Percentiles rank a stretch among this genome's conserved stretches.
phyloP scores from a whole-genome alignment of 2,888 invertebrate genomes.

The Erynnis tages region DNA sequence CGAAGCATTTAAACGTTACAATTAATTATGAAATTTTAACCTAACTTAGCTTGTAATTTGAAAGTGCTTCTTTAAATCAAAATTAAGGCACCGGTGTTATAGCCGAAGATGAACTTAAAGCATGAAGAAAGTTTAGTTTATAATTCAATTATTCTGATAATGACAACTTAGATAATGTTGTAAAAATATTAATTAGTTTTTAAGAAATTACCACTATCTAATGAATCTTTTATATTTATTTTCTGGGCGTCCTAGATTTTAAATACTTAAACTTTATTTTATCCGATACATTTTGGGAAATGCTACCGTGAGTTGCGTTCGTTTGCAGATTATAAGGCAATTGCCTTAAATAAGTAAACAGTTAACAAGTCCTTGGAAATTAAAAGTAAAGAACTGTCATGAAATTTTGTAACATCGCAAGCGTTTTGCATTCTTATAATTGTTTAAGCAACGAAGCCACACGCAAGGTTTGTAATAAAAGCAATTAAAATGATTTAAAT shows the following conservation, averaged over 20 bases:
- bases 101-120: not conserved
- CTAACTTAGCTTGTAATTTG: slow-evolving; percentile 4
- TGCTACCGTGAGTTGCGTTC: too few species aligned
- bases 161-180: too few species aligned
- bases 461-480: slow-evolving; percentile 15
- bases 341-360: too few species aligned
- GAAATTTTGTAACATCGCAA: slow-evolving; percentile 11
- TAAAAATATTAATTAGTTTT: too few species aligned
- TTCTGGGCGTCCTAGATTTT: too few species aligned
- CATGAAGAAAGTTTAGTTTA: too few species aligned
- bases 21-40: slow-evolving; percentile 17
- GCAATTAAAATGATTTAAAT: slow-evolving; percentile 12
- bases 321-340: too few species aligned
- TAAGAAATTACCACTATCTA: too few species aligned
- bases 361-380: not conserved
- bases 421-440: slow-evolving; percentile 9
- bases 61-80: slow-evolving; percentile 1
- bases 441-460: slow-evolving; percentile 4
- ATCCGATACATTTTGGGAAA: too few species aligned
- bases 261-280: too few species aligned
- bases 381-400: slow-evolving; percentile 4
- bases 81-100: not conserved
- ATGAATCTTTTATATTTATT: too few species aligned
- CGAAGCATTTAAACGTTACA: slow-evolving; percentile 10
- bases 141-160: not conserved